A percentile compares a stretch with the other conserved stretches of the same genome.
phyloP scores from a whole-genome alignment of 2,113 vertebrate species.

The Gopherus evgoodei region DNA sequence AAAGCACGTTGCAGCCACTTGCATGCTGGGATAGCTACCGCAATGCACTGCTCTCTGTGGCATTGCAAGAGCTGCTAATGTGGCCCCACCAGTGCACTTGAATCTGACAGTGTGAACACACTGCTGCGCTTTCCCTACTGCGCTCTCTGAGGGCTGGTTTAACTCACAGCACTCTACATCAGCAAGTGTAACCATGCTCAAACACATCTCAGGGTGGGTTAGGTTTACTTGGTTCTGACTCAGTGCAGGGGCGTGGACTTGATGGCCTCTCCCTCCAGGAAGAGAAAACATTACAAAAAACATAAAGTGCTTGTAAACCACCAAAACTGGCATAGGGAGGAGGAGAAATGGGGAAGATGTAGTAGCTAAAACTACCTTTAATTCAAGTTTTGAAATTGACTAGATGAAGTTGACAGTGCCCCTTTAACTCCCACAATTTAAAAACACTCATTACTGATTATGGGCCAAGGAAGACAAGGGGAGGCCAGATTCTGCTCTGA shows the following conservation, averaged over 20 bases:
- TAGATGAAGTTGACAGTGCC: not conserved
- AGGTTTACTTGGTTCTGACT: too few relatives aligned
- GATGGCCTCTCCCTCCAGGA: not conserved
- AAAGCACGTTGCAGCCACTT: too few relatives aligned
- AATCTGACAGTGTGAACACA: too few relatives aligned
- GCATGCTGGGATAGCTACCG: too few relatives aligned
- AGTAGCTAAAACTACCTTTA: not conserved
- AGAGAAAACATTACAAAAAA: not conserved
- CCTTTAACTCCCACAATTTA: not conserved
- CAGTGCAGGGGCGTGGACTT: not conserved
- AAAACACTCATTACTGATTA: not conserved
- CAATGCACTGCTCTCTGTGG: too few relatives aligned
- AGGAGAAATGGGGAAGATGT: not conserved
- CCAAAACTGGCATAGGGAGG: not conserved
- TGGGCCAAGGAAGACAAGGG: not conserved
- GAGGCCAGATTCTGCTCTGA: not conserved
- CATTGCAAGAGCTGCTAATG: too few relatives aligned
- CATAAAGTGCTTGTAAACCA: not conserved
- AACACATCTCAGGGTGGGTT: not conserved
- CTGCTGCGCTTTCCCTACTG: too few relatives aligned
- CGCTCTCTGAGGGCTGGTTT: too few relatives aligned
- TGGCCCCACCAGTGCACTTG: too few relatives aligned
- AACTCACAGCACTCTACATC: too few relatives aligned
- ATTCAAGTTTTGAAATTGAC: not conserved
- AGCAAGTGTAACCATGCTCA: not conserved